Conservation (phyloP, 2,113 vertebrate species). For the Phasianus colchicus region DNA sequence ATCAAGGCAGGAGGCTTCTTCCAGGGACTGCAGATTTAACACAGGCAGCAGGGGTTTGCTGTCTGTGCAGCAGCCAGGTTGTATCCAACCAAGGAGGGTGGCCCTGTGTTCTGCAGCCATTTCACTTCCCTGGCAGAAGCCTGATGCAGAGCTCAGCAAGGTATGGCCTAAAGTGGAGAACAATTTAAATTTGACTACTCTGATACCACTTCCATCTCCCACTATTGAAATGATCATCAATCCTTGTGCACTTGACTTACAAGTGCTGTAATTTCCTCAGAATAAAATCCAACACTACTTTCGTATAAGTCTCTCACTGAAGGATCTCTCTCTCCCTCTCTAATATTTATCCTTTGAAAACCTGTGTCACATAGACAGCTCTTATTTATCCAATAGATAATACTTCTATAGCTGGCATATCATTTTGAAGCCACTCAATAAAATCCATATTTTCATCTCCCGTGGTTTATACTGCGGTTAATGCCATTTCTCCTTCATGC, state of each 20-base stretch:
- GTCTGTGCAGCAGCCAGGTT: not conserved
- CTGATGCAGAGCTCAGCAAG: not conserved
- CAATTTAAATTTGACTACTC: slow-evolving; percentile 50
- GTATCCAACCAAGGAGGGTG: not conserved
- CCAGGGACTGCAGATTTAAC: not conserved
- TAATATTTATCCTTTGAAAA: slow-evolving; percentile 73
- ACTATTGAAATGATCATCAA: slow-evolving; percentile 69
- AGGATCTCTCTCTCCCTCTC: slow-evolving; percentile 63
- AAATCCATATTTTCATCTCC: slow-evolving; percentile 61
- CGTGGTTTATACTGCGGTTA: slow-evolving; percentile 26
- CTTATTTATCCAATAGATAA: slow-evolving; percentile 70
- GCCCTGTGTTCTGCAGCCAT: not conserved
- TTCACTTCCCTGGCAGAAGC: not conserved
- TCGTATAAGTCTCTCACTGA: slow-evolving; percentile 11
- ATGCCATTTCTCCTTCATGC: not conserved
- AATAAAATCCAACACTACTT: slow-evolving; percentile 63
- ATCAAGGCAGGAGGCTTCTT: not conserved
- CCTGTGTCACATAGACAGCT: slow-evolving; percentile 70
- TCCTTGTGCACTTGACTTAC: slow-evolving; percentile 44
- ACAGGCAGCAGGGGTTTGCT: not conserved
- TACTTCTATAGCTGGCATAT: slow-evolving; percentile 67
- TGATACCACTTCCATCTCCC: slow-evolving; percentile 23
- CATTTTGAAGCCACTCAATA: slow-evolving; percentile 38
- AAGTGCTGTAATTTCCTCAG: slow-evolving; percentile 62
- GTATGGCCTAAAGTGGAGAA: not conserved